phyloP scores from a whole-genome alignment of 2,888 invertebrate species.

The Drosophila stalkeri region DNA sequence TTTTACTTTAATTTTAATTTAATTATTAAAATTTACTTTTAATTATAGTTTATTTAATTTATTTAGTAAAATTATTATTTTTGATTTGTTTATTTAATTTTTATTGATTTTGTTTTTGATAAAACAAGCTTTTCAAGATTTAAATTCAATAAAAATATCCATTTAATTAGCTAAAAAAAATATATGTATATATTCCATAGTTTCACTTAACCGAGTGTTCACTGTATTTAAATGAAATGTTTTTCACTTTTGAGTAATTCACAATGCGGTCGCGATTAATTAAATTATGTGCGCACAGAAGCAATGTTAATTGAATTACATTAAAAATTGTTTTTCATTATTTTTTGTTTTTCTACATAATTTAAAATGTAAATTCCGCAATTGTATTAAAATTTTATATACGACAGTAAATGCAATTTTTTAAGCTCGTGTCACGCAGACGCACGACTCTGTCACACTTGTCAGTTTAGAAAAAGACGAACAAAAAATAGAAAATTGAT shows the following conservation, averaged over 20 bases:
- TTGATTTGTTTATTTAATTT: too few species aligned
- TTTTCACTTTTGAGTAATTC: slow-evolving; percentile 11
- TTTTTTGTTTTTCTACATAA: slow-evolving; percentile 1
- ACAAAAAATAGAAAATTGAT: not conserved
- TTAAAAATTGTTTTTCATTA: not conserved
- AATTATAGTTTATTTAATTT: too few species aligned
- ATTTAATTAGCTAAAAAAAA: too few species aligned
- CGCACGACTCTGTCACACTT: not conserved
- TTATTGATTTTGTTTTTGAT: too few species aligned
- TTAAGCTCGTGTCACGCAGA: slow-evolving; percentile 1
- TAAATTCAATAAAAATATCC: too few species aligned
- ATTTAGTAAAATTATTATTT: too few species aligned
- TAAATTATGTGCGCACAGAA: slow-evolving; percentile 17
- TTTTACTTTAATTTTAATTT: too few species aligned
- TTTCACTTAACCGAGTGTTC: not conserved
- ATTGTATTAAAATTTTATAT: not conserved
- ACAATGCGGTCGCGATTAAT: slow-evolving; percentile 27
- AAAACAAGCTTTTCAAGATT: too few species aligned
- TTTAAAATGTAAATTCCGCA: slow-evolving; percentile 6
- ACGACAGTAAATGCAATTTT: not conserved
- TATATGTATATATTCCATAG: not conserved
- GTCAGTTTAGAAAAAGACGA: not conserved
- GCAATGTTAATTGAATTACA: slow-evolving; percentile 30
- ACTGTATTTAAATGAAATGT: slow-evolving; percentile 8
- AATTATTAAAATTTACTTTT: too few species aligned